Evolutionary conservation across 64 coral and sea anemone genomes (phyloP).

Genomic region (Porites australiensis): DNA sequence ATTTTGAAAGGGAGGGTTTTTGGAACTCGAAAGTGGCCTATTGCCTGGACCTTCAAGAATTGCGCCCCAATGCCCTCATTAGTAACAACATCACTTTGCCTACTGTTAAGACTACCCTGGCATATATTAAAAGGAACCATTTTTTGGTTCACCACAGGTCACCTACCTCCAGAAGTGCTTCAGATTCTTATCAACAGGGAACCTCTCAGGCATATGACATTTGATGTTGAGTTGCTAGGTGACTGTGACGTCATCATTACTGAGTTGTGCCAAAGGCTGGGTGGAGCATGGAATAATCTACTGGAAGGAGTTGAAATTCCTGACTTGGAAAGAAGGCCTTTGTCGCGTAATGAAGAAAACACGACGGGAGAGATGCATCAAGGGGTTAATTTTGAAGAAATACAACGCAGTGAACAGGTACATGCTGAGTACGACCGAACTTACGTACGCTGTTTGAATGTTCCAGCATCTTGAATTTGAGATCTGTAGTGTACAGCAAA

Average conservation of each 20-base stretch:
- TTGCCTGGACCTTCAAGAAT: too few relatives aligned
- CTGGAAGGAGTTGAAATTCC: slow-evolving; percentile 72
- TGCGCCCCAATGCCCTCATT: too few relatives aligned
- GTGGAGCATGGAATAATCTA: slow-evolving; percentile 67
- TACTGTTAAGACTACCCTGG: too few relatives aligned
- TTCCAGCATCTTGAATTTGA: too few relatives aligned
- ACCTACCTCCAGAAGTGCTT: slow-evolving; percentile 84
- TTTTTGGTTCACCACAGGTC: slow-evolving; percentile 67
- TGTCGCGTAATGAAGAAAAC: background rate
- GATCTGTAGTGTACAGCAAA: too few relatives aligned
- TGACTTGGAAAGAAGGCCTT: slow-evolving; percentile 1
- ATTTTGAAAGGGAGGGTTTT: too few relatives aligned
- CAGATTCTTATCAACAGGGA: slow-evolving; percentile 98
- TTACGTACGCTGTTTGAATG: too few relatives aligned
- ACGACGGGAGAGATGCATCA: background rate
- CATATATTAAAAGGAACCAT: background rate
- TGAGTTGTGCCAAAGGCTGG: slow-evolving; percentile 82
- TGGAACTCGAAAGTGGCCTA: too few relatives aligned
- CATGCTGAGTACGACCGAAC: too few relatives aligned
- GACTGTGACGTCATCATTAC: slow-evolving; percentile 96
- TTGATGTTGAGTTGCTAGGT: slow-evolving; percentile 94
- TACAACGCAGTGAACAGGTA: background rate
- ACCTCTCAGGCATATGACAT: slow-evolving; percentile 94
- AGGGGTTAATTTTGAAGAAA: background rate
- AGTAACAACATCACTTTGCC: too few relatives aligned